phyloP scores from a whole-genome alignment of 2,797 vertebrate genomes.

The Sphenodon punctatus region DNA sequence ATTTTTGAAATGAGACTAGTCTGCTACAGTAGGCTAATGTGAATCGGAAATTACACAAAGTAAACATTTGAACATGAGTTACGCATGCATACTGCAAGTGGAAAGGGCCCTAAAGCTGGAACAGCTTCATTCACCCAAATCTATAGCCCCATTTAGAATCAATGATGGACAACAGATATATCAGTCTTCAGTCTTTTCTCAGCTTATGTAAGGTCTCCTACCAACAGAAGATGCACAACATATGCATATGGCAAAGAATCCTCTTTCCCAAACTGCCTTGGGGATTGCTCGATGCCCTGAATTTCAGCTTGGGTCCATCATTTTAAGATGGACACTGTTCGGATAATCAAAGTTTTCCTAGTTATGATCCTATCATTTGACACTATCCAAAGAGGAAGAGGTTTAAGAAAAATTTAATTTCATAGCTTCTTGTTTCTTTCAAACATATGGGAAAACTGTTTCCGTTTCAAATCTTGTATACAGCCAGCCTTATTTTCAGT shows the following conservation, averaged over 20 bases:
- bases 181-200: not conserved
- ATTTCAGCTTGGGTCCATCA: not conserved
- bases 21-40: not conserved
- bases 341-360: not conserved
- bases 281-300: too few species aligned
- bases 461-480: not conserved
- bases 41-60: not conserved
- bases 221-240: not conserved
- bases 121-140: too few species aligned
- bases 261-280: not conserved
- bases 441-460: not conserved
- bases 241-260: not conserved
- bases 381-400: not conserved
- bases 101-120: not conserved
- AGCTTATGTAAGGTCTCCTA: not conserved
- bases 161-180: not conserved
- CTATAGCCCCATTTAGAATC: not conserved
- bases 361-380: not conserved
- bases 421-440: not conserved
- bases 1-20: not conserved
- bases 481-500: not conserved
- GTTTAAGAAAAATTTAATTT: not conserved
- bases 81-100: not conserved
- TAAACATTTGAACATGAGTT: not conserved
- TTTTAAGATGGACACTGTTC: not conserved